Percentiles rank a stretch among this genome's conserved stretches.
Evolutionary conservation across 2,888 invertebrate species (phyloP).

Genomic region (Syrista parreyssii): DNA sequence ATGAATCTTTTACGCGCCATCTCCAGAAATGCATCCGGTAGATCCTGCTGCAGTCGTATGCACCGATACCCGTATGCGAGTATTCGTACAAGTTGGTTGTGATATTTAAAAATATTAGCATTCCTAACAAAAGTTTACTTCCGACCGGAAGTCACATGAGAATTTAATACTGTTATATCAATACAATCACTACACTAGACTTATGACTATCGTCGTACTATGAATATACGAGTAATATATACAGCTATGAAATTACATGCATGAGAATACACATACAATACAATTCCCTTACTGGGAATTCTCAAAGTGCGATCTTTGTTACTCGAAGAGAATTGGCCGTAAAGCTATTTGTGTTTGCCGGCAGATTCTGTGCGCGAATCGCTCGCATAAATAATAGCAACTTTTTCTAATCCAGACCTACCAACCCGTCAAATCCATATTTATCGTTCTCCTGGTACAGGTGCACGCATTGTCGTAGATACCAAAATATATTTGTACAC

Average conservation of each 20-base stretch:
- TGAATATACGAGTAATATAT: no score
- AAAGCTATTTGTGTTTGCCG: background rate
- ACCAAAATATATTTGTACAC: background rate
- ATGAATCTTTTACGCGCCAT: slow-evolving; percentile 37
- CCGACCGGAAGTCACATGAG: no score
- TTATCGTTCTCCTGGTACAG: slow-evolving; percentile 4
- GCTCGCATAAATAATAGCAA: slow-evolving; percentile 32
- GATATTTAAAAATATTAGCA: slow-evolving; percentile 24
- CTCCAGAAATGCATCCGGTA: slow-evolving; percentile 25
- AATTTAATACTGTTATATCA: no score
- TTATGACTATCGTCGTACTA: no score
- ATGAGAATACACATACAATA: no score
- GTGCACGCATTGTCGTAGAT: slow-evolving; percentile 1
- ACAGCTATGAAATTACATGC: background rate
- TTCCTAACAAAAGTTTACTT: background rate
- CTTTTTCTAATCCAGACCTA: slow-evolving; percentile 28
- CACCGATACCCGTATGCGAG: background rate
- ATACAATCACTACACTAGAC: no score
- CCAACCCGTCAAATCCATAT: slow-evolving; percentile 25
- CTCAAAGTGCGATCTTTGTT: background rate
- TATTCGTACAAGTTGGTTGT: slow-evolving; percentile 6
- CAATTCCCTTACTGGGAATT: background rate
- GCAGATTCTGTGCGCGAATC: slow-evolving; percentile 19
- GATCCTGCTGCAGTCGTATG: background rate
- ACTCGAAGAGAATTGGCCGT: background rate